Conservation (phyloP, 1,140 invertebrate genomes). For the Chrysomallon squamiferum region DNA sequence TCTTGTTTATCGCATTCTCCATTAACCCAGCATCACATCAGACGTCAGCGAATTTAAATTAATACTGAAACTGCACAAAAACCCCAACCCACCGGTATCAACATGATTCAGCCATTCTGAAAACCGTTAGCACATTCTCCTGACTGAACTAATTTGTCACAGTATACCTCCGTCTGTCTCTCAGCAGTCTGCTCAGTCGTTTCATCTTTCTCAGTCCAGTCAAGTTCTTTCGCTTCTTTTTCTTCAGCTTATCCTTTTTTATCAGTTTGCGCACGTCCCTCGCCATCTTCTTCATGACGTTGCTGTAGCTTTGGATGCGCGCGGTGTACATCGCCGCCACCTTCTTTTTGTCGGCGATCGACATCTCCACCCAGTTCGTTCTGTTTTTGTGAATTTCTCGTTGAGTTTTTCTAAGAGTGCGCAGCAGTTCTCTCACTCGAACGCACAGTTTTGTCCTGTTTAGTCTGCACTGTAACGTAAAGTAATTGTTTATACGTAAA, state of each 20-base stretch:
- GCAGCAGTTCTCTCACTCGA: constrained; percentile 14
- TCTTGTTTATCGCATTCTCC: too few species aligned
- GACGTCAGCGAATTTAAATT: too few species aligned
- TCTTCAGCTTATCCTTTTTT: constrained; percentile 11
- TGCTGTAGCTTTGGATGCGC: constrained; percentile 10
- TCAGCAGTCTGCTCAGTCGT: too few species aligned
- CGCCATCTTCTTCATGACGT: constrained; percentile 15
- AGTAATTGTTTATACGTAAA: too few species aligned
- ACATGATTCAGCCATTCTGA: too few species aligned
- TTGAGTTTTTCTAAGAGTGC: constrained; percentile 13
- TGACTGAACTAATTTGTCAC: too few species aligned
- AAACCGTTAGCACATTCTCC: too few species aligned
- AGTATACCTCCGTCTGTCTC: too few species aligned
- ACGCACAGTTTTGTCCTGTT: constrained; percentile 10
- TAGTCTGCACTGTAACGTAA: constrained; percentile 15
- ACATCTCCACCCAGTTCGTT: constrained; percentile 16
- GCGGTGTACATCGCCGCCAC: not conserved
- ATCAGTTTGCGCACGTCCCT: constrained; percentile 6
- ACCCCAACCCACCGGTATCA: too few species aligned
- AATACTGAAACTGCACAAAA: too few species aligned
- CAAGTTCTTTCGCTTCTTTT: constrained; percentile 11
- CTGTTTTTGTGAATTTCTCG: constrained; percentile 16
- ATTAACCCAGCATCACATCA: too few species aligned
- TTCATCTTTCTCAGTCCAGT: not conserved
- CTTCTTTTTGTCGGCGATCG: constrained; percentile 7